Percentiles rank a stretch among this genome's conserved stretches.
Evolutionary conservation across 2,797 vertebrate species (phyloP).

Genomic region (Oreochromis mossambicus): DNA sequence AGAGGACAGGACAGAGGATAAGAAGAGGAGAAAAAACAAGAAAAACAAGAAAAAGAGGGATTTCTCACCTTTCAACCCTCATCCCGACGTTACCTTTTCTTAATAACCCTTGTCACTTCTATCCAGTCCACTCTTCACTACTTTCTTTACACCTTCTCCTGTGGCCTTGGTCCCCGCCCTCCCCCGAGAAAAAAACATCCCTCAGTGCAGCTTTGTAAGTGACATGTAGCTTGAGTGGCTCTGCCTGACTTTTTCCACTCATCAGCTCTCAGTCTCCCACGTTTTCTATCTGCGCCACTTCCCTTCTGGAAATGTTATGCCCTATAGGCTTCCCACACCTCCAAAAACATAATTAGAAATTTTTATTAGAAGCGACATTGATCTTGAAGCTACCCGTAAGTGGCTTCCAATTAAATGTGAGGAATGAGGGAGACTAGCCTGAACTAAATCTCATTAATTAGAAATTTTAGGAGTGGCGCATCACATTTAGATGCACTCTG

Average conservation of each 20-base stretch:
- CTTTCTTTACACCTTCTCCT: not conserved
- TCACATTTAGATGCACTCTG: slow-evolving; percentile 2
- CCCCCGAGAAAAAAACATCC: not conserved
- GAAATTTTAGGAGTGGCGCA: slow-evolving; percentile 37
- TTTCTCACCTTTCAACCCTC: slow-evolving; percentile 17
- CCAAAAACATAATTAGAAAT: slow-evolving; percentile 48
- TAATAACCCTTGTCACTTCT: not conserved
- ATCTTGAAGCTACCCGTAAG: slow-evolving; percentile 44
- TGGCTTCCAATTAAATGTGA: slow-evolving; percentile 48
- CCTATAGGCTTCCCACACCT: slow-evolving; percentile 51
- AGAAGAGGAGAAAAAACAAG: not conserved
- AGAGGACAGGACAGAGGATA: slow-evolving; percentile 1
- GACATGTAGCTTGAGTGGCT: slow-evolving; percentile 14
- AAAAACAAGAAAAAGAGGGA: not conserved
- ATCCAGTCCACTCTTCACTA: not conserved
- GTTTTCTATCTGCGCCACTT: not conserved
- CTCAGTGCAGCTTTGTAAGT: not conserved
- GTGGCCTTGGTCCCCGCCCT: slow-evolving; percentile 5
- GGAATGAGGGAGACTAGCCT: slow-evolving; percentile 24
- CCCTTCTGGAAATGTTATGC: slow-evolving; percentile 38
- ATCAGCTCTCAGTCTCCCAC: slow-evolving; percentile 2
- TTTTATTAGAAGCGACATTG: slow-evolving; percentile 58
- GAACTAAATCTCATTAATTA: slow-evolving; percentile 55
- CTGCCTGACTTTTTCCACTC: not conserved
- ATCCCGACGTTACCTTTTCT: not conserved